phyloP scores from a whole-genome alignment of 2,888 invertebrate genomes.

The Chalcis sispes region DNA sequence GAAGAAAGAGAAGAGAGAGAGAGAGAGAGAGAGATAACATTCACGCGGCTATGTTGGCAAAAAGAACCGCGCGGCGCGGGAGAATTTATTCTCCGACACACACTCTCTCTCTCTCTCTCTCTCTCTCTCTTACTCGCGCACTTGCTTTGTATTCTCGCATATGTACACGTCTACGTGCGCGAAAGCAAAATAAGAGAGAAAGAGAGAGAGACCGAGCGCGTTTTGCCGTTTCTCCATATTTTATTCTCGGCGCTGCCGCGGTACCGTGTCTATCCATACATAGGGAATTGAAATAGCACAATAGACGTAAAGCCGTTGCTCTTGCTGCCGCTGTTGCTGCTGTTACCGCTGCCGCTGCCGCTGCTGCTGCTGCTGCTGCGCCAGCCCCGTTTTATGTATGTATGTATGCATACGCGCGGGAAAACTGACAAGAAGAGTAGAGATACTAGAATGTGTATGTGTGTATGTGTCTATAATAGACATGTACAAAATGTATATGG shows the following conservation, averaged over 20 bases:
- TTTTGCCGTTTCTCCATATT: slow-evolving; percentile 54
- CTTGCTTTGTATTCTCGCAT: background rate
- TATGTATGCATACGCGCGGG: background rate
- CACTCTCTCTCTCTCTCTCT: slow-evolving; percentile 23
- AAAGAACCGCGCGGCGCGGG: slow-evolving; percentile 36
- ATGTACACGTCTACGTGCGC: slow-evolving; percentile 1
- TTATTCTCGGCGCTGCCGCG: slow-evolving; percentile 25
- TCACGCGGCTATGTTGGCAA: slow-evolving; percentile 35
- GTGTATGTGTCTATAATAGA: slow-evolving; percentile 34
- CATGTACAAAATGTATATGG: slow-evolving; percentile 42
- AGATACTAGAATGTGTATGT: slow-evolving; percentile 23
- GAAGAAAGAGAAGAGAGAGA: background rate
- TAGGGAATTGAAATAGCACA: slow-evolving; percentile 55
- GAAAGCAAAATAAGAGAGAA: background rate
- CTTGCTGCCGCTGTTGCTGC: background rate
- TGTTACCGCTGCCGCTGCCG: background rate
- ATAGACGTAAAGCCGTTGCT: slow-evolving; percentile 39
- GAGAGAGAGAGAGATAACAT: background rate
- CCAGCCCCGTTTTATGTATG: background rate
- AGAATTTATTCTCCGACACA: slow-evolving; percentile 49
- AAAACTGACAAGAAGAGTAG: slow-evolving; percentile 37
- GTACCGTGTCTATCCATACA: slow-evolving; percentile 44
- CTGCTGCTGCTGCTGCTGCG: background rate
- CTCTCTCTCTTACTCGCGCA: background rate
- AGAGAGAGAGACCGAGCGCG: no score